phyloP scores from a whole-genome alignment of 2,113 vertebrate genomes.

The Centropristis striata region DNA sequence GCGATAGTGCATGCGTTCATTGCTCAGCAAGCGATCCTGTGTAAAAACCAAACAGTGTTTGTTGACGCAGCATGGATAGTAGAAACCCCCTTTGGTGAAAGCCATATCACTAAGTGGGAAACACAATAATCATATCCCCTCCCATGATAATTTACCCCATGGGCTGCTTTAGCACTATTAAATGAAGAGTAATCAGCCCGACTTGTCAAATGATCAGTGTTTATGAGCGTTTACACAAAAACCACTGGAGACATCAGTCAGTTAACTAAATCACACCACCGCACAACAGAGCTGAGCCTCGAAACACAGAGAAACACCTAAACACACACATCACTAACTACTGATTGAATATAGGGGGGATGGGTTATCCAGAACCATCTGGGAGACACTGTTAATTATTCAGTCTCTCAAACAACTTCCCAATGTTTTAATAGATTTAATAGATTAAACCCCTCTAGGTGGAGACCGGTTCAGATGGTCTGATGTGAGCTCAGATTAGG shows the following conservation, averaged over 20 bases:
- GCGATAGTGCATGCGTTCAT: slow-evolving; percentile 24
- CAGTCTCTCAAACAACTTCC: slow-evolving; percentile 45
- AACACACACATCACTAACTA: slow-evolving; percentile 5
- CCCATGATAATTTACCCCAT: slow-evolving; percentile 62
- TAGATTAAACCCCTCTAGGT: slow-evolving; percentile 41
- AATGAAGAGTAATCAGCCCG: slow-evolving; percentile 56
- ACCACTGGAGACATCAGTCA: slow-evolving; percentile 45
- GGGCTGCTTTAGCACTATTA: slow-evolving; percentile 61
- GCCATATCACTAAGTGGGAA: slow-evolving; percentile 60
- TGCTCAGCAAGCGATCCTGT: slow-evolving; percentile 19
- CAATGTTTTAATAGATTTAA: slow-evolving; percentile 51
- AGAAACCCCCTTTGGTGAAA: slow-evolving; percentile 50
- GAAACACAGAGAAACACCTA: slow-evolving; percentile 16
- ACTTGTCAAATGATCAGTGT: slow-evolving; percentile 70
- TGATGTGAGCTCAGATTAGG: too few species aligned
- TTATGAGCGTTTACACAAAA: slow-evolving; percentile 57
- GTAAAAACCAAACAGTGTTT: slow-evolving; percentile 12
- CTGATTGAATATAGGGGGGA: slow-evolving; percentile 44
- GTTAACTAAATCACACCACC: slow-evolving; percentile 38
- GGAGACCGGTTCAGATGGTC: slow-evolving; percentile 49
- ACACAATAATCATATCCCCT: slow-evolving; percentile 59
- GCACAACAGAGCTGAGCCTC: slow-evolving; percentile 23
- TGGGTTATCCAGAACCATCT: slow-evolving; percentile 29
- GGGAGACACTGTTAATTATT: slow-evolving; percentile 47
- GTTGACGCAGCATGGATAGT: slow-evolving; percentile 48